These are phyloP conservation scores for Xerus inauris DNA, from an alignment of 2,113 vertebrate species.

Conservation along the genomic window DNA sequence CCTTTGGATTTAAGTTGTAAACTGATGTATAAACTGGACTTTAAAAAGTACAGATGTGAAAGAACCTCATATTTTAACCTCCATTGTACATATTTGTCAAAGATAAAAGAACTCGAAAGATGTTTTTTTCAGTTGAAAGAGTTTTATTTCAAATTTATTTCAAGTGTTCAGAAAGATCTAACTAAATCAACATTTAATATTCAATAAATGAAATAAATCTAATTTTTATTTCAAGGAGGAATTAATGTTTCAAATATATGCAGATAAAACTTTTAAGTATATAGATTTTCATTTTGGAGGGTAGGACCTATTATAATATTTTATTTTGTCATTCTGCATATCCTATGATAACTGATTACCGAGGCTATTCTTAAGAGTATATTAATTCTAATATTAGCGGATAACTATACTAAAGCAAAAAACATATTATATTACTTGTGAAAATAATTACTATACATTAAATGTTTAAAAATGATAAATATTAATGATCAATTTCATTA, in stretches of 20 bases:
- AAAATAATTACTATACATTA: slow-evolving; percentile 66
- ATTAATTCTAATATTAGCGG: slow-evolving; percentile 57
- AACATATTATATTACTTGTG: slow-evolving; percentile 21
- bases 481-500: slow-evolving; percentile 59
- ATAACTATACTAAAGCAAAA: slow-evolving; percentile 1
- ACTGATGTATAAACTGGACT: not conserved
- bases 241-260: slow-evolving; percentile 14
- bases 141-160: not conserved
- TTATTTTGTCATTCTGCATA: slow-evolving; percentile 4
- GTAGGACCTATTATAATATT: not conserved
- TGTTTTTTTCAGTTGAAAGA: slow-evolving; percentile 20
- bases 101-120: not conserved
- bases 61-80: not conserved
- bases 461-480: slow-evolving; percentile 65
- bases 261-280: slow-evolving; percentile 50
- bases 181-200: slow-evolving; percentile 47
- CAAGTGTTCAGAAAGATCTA: slow-evolving; percentile 1
- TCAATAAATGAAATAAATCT: slow-evolving; percentile 48
- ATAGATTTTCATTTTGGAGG: slow-evolving; percentile 48
- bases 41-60: not conserved
- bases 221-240: slow-evolving; percentile 34
- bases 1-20: not conserved
- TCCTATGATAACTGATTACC: slow-evolving; percentile 38
- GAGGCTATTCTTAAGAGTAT: slow-evolving; percentile 28
- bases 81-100: not conserved